Conservation (phyloP, 2,113 vertebrate species). For the Galeopterus variegatus region DNA sequence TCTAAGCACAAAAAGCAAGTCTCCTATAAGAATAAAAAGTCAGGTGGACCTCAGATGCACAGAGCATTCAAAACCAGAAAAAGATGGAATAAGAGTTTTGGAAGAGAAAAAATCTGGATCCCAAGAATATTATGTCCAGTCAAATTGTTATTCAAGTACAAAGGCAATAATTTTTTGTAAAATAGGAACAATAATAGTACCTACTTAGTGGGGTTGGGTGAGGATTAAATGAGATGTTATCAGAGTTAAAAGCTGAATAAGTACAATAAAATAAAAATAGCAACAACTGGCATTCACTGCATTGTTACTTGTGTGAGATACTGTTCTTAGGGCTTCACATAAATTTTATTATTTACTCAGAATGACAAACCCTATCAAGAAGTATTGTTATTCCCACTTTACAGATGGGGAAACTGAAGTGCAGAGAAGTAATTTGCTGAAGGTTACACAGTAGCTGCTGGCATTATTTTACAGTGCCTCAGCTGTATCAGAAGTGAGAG, state of each 20-base stretch:
- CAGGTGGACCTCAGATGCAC: neutral
- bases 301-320: neutral
- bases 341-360: neutral
- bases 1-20: neutral
- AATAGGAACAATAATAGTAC: neutral
- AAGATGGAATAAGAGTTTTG: neutral
- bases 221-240: neutral
- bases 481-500: neutral
- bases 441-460: neutral
- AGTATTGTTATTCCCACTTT: neutral
- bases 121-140: neutral
- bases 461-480: neutral
- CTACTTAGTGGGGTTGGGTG: neutral
- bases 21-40: neutral
- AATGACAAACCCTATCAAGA: neutral
- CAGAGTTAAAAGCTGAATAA: neutral
- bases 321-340: neutral
- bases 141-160: slow-evolving; percentile 1
- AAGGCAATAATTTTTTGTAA: neutral
- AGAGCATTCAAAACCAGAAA: slow-evolving; percentile 14
- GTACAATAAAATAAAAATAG: neutral
- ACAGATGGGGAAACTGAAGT: neutral
- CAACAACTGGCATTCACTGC: neutral
- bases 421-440: neutral
- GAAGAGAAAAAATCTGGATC: neutral